Base-by-base conservation (phyloP, 1,140 invertebrate genomes). In the Aporrectodea caliginosa region DNA sequence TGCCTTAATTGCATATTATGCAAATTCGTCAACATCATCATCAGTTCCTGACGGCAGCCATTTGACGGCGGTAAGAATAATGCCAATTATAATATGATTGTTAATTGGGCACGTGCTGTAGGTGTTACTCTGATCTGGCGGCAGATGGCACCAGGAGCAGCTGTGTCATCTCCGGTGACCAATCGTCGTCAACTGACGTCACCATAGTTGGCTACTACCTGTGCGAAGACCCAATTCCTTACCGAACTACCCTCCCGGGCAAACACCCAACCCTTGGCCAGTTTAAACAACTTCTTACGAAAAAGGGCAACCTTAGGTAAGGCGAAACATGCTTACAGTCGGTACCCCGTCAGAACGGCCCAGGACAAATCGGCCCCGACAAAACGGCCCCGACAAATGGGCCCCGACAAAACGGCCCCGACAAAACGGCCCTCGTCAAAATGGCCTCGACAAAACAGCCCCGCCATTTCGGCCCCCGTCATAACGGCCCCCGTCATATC, bases 291-390 rank as follows among this genome's bases (percentile, higher is more conserved):
- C 94, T 93, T 85, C 91, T 97, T 84, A 94, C 94, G 2, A 94
- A 95, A 88, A 94, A 94, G 89, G 95, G 95, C 86, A 93, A 93
- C 89, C 96, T 94, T 88, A 93, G 93, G 95, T 96, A 88, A n/a
- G n/a, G n/a, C n/a, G n/a, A n/a, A n/a, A n/a, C n/a, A n/a, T n/a
- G n/a, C n/a, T n/a, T n/a, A n/a, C n/a, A n/a, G n/a, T n/a, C n/a
- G n/a, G n/a, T n/a, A n/a, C n/a, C n/a, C n/a, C n/a, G n/a, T n/a
- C n/a, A n/a, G n/a, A n/a, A n/a, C n/a, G n/a, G n/a, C n/a, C n/a
- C n/a, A n/a, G n/a, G n/a, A n/a, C n/a, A n/a, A n/a, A n/a, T n/a
- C n/a, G n/a, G n/a, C n/a, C n/a, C n/a, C n/a, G n/a, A n/a, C n/a
- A n/a, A n/a, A n/a, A n/a, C n/a, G n/a, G n/a, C n/a, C n/a, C n/a